Evolutionary conservation across 2,113 vertebrate genomes (phyloP).

Genomic region (Geococcyx californianus): DNA sequence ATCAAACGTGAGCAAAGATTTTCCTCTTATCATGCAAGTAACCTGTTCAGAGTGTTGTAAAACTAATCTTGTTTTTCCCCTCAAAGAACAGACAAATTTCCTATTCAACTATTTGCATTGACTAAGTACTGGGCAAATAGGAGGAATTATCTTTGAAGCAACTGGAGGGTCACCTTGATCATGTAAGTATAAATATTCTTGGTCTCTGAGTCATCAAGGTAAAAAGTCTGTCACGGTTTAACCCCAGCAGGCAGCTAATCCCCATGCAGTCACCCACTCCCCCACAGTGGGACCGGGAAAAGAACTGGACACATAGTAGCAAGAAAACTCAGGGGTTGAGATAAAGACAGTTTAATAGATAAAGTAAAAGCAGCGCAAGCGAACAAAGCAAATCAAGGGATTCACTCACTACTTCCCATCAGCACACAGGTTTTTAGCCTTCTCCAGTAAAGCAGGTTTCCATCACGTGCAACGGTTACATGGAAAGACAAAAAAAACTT

Average conservation of each 20-base stretch:
- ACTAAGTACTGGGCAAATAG: background rate
- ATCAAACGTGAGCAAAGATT: background rate
- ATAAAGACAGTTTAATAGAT: background rate
- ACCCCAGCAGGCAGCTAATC: background rate
- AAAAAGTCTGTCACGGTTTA: background rate
- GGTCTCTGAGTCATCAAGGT: background rate
- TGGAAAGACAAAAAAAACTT: background rate
- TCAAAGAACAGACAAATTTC: background rate
- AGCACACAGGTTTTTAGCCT: background rate
- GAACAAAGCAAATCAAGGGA: background rate
- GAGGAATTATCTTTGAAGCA: background rate
- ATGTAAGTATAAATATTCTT: background rate
- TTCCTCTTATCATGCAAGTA: background rate
- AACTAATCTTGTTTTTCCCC: background rate
- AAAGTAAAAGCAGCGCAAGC: accelerated
- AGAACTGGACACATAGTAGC: background rate
- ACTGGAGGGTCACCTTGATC: background rate
- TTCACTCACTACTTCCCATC: background rate
- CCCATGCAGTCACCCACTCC: background rate
- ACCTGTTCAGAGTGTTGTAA: background rate
- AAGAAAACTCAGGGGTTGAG: background rate
- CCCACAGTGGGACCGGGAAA: background rate
- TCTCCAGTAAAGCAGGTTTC: background rate
- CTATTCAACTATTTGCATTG: background rate
- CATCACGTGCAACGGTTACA: accelerated